These are phyloP conservation scores for Dromas ardeola DNA, from an alignment of 2,113 vertebrate genomes.

Conservation along the genomic window DNA sequence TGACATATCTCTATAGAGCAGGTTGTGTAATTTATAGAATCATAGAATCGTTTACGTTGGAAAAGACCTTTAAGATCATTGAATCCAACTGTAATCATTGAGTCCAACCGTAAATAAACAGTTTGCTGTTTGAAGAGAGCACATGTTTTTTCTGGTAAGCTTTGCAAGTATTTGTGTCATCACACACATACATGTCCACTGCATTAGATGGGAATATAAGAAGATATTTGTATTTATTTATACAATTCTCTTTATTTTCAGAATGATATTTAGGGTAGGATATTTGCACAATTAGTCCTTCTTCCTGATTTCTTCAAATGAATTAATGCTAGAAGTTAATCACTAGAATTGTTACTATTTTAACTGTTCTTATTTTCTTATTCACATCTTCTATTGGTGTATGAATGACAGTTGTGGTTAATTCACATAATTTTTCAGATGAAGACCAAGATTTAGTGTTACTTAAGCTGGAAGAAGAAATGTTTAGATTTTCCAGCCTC, in stretches of 20 bases:
- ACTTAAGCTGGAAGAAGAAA: background rate
- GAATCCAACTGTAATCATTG: background rate
- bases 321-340: background rate
- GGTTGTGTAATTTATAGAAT: background rate
- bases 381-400: background rate
- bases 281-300: background rate
- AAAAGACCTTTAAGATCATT: background rate
- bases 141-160: background rate
- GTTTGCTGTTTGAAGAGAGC: background rate
- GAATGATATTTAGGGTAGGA: background rate
- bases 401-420: background rate
- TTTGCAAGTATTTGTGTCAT: background rate
- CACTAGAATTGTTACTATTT: background rate
- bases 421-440: background rate
- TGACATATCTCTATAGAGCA: background rate
- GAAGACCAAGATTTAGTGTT: background rate
- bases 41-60: background rate
- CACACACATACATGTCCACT: background rate
- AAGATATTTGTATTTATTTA: background rate
- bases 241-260: too few species aligned
- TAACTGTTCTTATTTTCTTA: background rate
- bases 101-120: background rate
- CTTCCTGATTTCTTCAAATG: background rate
- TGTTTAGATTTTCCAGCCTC: background rate
- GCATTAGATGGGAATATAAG: background rate